Evolutionary conservation across 2,888 invertebrate species (phyloP).

Genomic region (Prosapia bicincta): DNA sequence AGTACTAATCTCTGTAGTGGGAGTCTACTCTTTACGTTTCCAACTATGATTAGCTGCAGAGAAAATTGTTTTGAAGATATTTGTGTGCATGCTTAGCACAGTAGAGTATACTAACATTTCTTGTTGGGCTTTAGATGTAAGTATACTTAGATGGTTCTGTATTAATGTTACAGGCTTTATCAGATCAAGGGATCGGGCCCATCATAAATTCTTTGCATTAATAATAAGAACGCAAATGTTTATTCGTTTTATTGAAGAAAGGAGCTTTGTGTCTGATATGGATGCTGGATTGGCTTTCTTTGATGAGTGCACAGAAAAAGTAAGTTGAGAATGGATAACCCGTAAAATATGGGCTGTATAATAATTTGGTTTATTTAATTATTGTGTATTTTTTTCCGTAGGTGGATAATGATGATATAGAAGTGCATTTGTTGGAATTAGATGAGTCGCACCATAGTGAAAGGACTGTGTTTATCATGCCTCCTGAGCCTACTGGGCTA

Average conservation of each 20-base stretch:
- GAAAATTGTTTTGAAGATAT: too few species aligned
- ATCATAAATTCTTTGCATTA: slow-evolving; percentile 84
- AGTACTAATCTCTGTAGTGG: too few species aligned
- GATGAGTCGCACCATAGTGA: slow-evolving; percentile 79
- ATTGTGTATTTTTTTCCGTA: slow-evolving; percentile 26
- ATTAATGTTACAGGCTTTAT: slow-evolving; percentile 58
- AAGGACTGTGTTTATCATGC: slow-evolving; percentile 90
- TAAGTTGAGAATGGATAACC: too few species aligned
- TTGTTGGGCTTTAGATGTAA: too few species aligned
- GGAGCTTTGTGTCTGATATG: slow-evolving; percentile 97
- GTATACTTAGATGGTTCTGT: neutral
- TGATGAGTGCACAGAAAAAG: slow-evolving; percentile 92
- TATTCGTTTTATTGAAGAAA: slow-evolving; percentile 96
- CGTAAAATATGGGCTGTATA: too few species aligned
- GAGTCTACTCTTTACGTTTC: too few species aligned
- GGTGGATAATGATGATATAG: slow-evolving; percentile 51
- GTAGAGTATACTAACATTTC: too few species aligned
- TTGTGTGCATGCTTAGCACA: too few species aligned
- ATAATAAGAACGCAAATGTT: slow-evolving; percentile 96
- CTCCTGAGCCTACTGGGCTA: slow-evolving; percentile 71
- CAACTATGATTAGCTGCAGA: too few species aligned
- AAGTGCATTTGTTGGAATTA: slow-evolving; percentile 70
- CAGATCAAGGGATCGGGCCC: slow-evolving; percentile 82
- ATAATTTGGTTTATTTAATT: too few species aligned
- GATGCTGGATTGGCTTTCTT: slow-evolving; percentile 95